Evolutionary conservation across 2,797 vertebrate genomes (phyloP).

Genomic region (Coilia nasus): DNA sequence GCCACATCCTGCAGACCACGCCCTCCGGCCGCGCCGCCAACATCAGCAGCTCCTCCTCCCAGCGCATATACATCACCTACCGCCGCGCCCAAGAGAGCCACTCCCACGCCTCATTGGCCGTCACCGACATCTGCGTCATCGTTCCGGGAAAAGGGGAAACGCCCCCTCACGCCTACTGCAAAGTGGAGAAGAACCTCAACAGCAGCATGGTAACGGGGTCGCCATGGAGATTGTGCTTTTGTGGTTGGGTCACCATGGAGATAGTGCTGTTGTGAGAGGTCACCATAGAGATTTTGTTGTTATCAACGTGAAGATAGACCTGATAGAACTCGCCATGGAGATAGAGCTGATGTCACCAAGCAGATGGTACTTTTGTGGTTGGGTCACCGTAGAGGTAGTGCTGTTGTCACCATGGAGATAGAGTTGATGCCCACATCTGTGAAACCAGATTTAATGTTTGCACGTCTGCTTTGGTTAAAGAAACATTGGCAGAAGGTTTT

Average conservation of each 20-base stretch:
- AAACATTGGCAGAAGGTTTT: background rate
- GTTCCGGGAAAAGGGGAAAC: conserved; percentile 94
- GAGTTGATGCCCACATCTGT: background rate
- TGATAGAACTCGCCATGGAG: no score
- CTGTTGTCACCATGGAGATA: no score
- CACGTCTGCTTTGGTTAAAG: background rate
- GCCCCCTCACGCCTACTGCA: conserved; percentile 97
- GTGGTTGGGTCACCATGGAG: no score
- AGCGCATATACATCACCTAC: conserved; percentile 94
- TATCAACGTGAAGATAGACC: no score
- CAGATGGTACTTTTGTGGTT: no score
- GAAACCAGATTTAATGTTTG: background rate
- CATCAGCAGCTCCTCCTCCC: conserved; percentile 91
- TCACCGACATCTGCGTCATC: conserved; percentile 96
- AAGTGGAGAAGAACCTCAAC: conserved; percentile 97
- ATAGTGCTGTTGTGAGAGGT: no score
- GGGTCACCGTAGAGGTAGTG: no score
- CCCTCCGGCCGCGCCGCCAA: conserved; percentile 92
- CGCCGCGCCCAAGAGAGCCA: conserved; percentile 89
- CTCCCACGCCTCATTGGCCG: conserved; percentile 89
- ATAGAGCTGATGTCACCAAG: no score
- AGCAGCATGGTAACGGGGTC: conserved; percentile 88
- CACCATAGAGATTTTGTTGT: no score
- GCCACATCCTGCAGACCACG: conserved; percentile 94
- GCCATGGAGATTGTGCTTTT: no score